A percentile compares a stretch with the other conserved stretches of the same genome.
Conservation (phyloP, 2,113 vertebrate species). For the Lathamus discolor region DNA sequence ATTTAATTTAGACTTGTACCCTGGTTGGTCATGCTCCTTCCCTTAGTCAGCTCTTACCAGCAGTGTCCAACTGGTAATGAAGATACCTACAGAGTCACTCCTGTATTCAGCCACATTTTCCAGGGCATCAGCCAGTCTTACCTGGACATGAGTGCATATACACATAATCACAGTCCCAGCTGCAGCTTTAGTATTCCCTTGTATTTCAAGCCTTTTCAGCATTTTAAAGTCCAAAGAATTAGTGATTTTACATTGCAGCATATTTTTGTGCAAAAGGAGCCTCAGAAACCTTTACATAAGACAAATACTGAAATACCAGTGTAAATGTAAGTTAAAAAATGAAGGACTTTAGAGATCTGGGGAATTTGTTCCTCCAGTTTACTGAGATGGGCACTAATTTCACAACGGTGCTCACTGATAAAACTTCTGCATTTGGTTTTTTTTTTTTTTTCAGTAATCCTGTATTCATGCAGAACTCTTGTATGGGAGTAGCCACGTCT, state of each 20-base stretch:
- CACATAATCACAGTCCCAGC: background rate
- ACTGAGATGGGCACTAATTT: background rate
- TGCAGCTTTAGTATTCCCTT: background rate
- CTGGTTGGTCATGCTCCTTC: background rate
- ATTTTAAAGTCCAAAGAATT: background rate
- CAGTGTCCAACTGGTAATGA: background rate
- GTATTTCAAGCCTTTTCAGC: background rate
- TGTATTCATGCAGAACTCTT: background rate
- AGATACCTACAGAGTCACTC: background rate
- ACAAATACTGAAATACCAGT: background rate
- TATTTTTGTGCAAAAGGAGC: background rate
- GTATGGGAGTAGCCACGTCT: background rate
- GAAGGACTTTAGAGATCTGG: background rate
- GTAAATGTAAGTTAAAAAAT: background rate
- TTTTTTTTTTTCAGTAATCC: background rate
- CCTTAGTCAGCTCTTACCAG: accelerated
- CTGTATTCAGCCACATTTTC: background rate
- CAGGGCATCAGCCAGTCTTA: background rate
- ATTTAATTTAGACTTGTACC: background rate
- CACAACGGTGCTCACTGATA: background rate
- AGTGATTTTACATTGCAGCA: background rate
- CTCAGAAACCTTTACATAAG: background rate
- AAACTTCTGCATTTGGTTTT: background rate
- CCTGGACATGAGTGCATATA: background rate
- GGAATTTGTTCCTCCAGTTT: background rate